These are phyloP conservation scores for Neodiprion virginianus DNA, from an alignment of 1,140 invertebrate species.

Conservation along the genomic window DNA sequence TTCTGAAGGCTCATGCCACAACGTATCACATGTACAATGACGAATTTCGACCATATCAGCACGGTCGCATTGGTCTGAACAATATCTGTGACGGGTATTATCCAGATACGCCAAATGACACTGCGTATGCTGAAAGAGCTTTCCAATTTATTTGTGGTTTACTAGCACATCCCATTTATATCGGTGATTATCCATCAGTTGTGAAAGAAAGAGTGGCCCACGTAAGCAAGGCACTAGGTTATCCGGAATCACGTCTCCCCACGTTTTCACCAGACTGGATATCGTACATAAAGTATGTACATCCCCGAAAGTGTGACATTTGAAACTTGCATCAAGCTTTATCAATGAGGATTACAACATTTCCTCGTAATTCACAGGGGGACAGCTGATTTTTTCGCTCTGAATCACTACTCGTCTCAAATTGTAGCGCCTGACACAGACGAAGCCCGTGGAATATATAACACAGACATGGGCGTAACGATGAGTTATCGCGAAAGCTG, in stretches of 20 bases:
- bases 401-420: neutral
- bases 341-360: neutral
- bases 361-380: neutral
- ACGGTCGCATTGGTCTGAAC: neutral
- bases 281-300: neutral
- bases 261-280: conserved; percentile 60
- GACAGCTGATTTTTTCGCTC: neutral
- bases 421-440: neutral
- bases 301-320: conserved; percentile 18
- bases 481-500: neutral
- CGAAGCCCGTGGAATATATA: neutral
- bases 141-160: neutral
- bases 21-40: conserved; percentile 30
- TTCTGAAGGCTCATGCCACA: conserved; percentile 64
- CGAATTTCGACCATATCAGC: neutral
- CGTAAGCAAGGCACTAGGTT: conserved; percentile 59
- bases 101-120: neutral
- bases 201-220: conserved; percentile 57
- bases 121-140: neutral
- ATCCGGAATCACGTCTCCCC: conserved; percentile 56
- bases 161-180: neutral
- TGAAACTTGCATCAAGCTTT: neutral
- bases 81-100: neutral
- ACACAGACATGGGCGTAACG: neutral
- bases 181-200: conserved; percentile 44